A percentile compares a stretch with the other conserved stretches of the same genome.
Evolutionary conservation across 2,113 vertebrate species (phyloP).

Genomic region (Meles meles): DNA sequence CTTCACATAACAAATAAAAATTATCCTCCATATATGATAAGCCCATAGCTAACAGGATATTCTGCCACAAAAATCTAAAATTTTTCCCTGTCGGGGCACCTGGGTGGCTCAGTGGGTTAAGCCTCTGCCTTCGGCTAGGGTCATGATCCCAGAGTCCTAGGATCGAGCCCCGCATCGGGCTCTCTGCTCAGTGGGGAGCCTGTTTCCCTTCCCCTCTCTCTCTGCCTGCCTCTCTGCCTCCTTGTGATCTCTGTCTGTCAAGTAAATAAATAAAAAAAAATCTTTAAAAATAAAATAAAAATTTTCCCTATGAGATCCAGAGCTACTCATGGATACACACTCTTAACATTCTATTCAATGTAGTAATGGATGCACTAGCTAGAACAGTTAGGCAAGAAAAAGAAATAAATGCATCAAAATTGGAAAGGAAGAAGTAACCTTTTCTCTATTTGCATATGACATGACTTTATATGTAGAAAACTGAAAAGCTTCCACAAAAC

Average conservation of each 20-base stretch:
- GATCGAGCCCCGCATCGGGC: too few species aligned
- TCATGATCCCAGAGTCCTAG: too few species aligned
- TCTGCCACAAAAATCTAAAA: neutral
- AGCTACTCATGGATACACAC: neutral
- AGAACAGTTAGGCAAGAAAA: neutral
- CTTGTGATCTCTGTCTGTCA: too few species aligned
- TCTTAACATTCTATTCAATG: neutral
- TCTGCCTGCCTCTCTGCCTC: too few species aligned
- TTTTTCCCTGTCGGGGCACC: neutral
- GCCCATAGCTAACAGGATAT: neutral
- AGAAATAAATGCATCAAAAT: neutral
- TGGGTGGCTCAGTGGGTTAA: too few species aligned
- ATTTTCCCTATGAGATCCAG: neutral
- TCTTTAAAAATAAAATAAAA: too few species aligned
- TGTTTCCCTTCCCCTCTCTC: too few species aligned
- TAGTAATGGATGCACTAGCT: neutral
- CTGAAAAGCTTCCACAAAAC: neutral
- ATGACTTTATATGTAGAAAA: neutral
- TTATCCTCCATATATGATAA: neutral
- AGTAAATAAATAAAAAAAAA: too few species aligned
- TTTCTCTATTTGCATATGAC: neutral
- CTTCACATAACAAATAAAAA: neutral
- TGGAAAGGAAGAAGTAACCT: neutral
- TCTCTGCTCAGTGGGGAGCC: too few species aligned
- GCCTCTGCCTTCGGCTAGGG: too few species aligned